Conservation (phyloP, 2,888 invertebrate species). For the Bruchidius siliquastri region DNA sequence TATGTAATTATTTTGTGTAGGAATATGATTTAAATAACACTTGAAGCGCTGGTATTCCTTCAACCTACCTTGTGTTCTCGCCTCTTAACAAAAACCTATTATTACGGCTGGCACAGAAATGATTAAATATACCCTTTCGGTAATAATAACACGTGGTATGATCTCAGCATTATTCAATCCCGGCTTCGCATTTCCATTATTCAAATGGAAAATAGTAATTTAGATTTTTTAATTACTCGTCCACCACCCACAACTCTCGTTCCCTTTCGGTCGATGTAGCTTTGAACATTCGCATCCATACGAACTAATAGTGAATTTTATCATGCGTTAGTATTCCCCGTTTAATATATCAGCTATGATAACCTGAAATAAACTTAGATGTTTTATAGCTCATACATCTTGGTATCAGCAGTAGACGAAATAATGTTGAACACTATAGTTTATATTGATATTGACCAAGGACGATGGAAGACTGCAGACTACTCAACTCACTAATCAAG, state of each 20-base stretch:
- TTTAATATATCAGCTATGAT: background rate
- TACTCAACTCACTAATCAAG: too few relatives aligned
- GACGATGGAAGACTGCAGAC: too few relatives aligned
- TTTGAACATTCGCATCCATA: background rate
- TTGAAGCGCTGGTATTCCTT: conserved; percentile 5
- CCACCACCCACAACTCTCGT: background rate
- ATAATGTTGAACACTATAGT: too few relatives aligned
- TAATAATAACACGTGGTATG: conserved; percentile 23
- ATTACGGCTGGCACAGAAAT: conserved; percentile 39
- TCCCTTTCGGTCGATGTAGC: background rate
- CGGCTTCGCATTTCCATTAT: background rate
- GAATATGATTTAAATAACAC: background rate
- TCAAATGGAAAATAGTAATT: background rate
- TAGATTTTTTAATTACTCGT: background rate
- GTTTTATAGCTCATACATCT: background rate
- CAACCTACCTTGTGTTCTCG: conserved; percentile 10
- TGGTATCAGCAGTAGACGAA: too few relatives aligned
- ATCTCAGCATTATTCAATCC: background rate
- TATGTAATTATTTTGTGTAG: background rate
- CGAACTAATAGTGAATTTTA: background rate
- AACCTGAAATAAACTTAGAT: background rate
- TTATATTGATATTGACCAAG: too few relatives aligned
- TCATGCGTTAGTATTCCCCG: background rate
- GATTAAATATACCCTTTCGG: conserved; percentile 40
- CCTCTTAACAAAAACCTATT: conserved; percentile 29